Base-by-base conservation (phyloP, 2,113 vertebrate genomes). In the Alligator sinensis region DNA sequence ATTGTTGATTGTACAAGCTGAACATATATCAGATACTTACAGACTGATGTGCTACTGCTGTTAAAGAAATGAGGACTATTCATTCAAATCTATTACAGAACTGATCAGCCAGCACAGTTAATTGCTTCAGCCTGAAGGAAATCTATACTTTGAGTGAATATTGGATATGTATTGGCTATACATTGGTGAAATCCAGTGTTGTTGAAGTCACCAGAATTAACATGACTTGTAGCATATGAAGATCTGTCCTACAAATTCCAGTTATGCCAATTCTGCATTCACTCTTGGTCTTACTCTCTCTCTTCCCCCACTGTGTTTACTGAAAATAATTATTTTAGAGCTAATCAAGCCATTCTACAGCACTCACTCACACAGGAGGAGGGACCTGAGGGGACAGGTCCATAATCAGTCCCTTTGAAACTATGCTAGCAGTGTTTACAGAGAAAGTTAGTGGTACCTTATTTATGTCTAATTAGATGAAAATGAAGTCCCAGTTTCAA, bases 311-410 rank as follows among this genome's bases (percentile, higher is more conserved):
- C 79, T 57, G 84, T 90, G 60, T 87, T 96, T 85, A 92, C 16
- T n/a, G 24, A 88, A 68, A 88, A 91, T n/a, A 91, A 96, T 93
- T 87, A 66, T 74, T 79, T 86, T 82, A n/a, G 58, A 85, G 28
- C 12, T 80, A 91, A 87, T 93, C 30, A 91, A 89, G 66, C 78
- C 0, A 60, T 92, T 88, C 84, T 93, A 47, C 68, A 92, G 30
- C 18, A 72, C 75, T 80, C 85, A 62, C 61, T 62, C 47, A 47
- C 9, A 47, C 21, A 62, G 61, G 61, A 62, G 21, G 19, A 2
- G 38, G 16, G 18, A 88, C 16, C 47, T 84, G 55, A 55, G 92
- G 62, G 47, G 47, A 92, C 81, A 64, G 55, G 11, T n/a, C 4
- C 38, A 21, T 86, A 59, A 61, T 15, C 68, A 10, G 5, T 19